phyloP scores from a whole-genome alignment of 2,797 vertebrate species.

The Platalea minor region DNA sequence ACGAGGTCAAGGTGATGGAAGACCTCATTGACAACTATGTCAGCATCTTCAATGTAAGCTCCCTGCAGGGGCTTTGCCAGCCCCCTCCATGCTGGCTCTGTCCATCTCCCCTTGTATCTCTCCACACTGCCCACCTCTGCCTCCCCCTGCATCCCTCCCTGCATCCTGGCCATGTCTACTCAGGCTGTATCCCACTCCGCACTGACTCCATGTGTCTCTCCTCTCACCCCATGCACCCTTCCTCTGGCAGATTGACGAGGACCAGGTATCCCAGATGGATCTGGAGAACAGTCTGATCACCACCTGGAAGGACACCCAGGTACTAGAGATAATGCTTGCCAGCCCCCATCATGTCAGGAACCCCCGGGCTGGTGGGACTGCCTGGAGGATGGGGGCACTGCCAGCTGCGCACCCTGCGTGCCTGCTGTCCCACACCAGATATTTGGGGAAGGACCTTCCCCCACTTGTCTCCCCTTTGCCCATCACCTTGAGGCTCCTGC shows the following conservation, averaged over 20 bases:
- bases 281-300: slow-evolving; percentile 96
- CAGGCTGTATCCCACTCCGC: accelerated
- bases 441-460: not conserved
- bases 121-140: not conserved
- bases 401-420: not conserved
- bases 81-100: not conserved
- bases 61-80: not conserved
- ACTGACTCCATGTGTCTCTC: not conserved
- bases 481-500: not conserved
- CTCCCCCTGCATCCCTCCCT: not conserved
- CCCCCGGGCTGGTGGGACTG: not conserved
- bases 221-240: not conserved
- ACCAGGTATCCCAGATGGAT: slow-evolving; percentile 95
- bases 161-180: too few relatives aligned
- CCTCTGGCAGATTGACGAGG: slow-evolving; percentile 89
- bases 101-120: not conserved
- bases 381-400: not conserved
- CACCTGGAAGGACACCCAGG: slow-evolving; percentile 97
- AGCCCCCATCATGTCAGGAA: accelerated
- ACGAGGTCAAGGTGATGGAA: slow-evolving; percentile 94
- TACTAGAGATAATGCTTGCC: slow-evolving; percentile 35
- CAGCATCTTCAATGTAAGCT: slow-evolving; percentile 89
- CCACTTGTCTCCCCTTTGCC: not conserved
- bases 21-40: slow-evolving; percentile 94
- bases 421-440: not conserved